These are phyloP conservation scores for Montipora capricornis DNA, from an alignment of 64 coral and sea anemone species.

Conservation along the genomic window DNA sequence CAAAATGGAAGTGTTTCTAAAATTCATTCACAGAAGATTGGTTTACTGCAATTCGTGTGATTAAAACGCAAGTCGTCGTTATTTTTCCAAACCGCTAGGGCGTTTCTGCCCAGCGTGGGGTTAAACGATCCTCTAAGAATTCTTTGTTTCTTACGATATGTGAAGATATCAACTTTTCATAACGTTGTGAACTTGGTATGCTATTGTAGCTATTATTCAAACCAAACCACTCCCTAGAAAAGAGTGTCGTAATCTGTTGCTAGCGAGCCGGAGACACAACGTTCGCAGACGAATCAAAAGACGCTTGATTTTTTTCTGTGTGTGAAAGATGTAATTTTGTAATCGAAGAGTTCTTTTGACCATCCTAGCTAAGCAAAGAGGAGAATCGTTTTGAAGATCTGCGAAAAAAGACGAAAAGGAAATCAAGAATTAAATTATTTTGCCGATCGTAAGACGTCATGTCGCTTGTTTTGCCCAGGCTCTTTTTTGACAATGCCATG, in stretches of 20 bases:
- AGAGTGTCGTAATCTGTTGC: not conserved
- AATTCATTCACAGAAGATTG: conserved; percentile 33
- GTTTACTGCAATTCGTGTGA: not conserved
- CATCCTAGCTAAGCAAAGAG: not conserved
- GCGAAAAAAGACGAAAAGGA: not conserved
- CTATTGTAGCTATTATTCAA: not conserved
- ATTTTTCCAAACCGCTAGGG: conserved; percentile 32
- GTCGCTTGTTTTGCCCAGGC: conserved; percentile 6
- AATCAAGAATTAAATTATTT: conserved; percentile 8
- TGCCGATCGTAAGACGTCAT: not conserved
- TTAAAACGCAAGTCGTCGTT: conserved; percentile 37
- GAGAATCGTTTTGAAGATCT: not conserved
- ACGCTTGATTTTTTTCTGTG: no score
- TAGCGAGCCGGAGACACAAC: no score
- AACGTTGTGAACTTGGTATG: conserved; percentile 34
- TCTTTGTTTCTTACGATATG: conserved; percentile 22
- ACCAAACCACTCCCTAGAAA: not conserved
- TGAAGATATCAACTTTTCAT: not conserved
- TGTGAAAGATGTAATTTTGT: no score
- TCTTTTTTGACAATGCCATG: conserved; percentile 27
- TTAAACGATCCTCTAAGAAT: not conserved
- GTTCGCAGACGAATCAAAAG: no score
- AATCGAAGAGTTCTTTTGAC: not conserved
- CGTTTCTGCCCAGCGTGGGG: conserved; percentile 33
- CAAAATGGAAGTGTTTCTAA: conserved; percentile 37